phyloP scores from a whole-genome alignment of 2,888 invertebrate species.

The Doris montereyensis region DNA sequence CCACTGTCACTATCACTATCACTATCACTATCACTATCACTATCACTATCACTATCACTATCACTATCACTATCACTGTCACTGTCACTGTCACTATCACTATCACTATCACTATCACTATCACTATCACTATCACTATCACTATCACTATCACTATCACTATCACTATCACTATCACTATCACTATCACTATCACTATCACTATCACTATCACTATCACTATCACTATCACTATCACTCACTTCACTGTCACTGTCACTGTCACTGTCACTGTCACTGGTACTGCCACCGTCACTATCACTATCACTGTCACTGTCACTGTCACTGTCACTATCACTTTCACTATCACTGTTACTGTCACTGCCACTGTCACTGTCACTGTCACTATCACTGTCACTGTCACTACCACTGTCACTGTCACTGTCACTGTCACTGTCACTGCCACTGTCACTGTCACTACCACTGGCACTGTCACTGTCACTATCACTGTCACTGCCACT shows the following conservation, averaged over 20 bases:
- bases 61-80: not conserved
- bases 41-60: not conserved
- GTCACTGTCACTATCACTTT: not conserved
- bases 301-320: not conserved
- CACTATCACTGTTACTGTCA: not conserved
- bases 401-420: not conserved
- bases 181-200: no score
- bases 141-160: not conserved
- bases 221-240: not conserved
- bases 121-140: not conserved
- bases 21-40: not conserved
- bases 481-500: not conserved
- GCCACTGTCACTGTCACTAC: not conserved
- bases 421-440: not conserved
- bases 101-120: not conserved
- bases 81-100: not conserved
- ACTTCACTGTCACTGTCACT: not conserved
- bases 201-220: not conserved
- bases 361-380: not conserved
- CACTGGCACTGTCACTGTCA: no score
- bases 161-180: not conserved
- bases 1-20: not conserved
- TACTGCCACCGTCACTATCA: not conserved
- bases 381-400: not conserved
- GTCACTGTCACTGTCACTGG: not conserved